Base-by-base conservation (phyloP, 1,140 invertebrate genomes). In the Theocolax elegans region DNA sequence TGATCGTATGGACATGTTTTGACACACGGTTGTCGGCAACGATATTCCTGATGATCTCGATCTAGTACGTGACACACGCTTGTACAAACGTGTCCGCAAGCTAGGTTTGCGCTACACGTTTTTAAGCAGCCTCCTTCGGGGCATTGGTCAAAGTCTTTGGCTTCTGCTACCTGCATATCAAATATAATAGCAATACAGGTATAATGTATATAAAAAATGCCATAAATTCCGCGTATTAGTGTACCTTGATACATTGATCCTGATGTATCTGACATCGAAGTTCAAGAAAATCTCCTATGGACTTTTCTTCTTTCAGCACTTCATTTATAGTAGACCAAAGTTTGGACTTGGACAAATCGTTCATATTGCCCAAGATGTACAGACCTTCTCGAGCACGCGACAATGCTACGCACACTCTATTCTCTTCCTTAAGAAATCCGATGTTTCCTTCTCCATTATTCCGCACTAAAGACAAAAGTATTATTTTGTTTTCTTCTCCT, bases 401-500 rank as follows among this genome's bases (percentile, higher is more conserved):
- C 8, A 96, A 82, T 9, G 94, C 60, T 2, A 63, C 60, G 46
- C 60, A 63, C 42, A 96, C 88, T 63, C 95, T 85, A 84, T 96
- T 96, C 56, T 90, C 86, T 48, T 87, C 89, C 23, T 87, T 88
- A 4, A 96, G 81, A 84, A 95, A 97, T 4, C 95, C 95, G 77
- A 95, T 90, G 29, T 87, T 89, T n/a, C 87, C 87, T 7, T 90
- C 83, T 7, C 80, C 70, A 76, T 93, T 92, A 79, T 91, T 95
- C 67, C 95, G 85, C 0, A 97, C 94, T 2, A 96, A 83, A 0
- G 95, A 96, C 10, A 96, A 78, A 2, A 97, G 77, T 65, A 96
- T 91, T 29, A 97, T 94, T 73, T 94, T 90, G 42, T 90, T 92
- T 82, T 97, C 95, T 80, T 95, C 92, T 1, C 95, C 94, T 87